Base-by-base conservation (phyloP, 2,888 invertebrate species). In the Hyalella azteca region DNA sequence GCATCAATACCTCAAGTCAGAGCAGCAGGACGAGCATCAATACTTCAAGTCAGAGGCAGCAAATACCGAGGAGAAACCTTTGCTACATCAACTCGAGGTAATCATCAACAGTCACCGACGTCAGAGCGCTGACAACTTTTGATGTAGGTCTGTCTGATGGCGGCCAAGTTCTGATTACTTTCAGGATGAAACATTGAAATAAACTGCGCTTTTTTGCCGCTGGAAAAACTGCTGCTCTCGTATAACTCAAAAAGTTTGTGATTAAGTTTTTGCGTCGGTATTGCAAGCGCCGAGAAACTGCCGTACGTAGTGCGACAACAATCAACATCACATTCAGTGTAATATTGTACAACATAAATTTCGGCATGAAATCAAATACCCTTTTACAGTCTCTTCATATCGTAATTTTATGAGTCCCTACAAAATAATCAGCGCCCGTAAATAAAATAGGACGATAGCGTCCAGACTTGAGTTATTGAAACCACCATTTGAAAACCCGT, bases 151-250 rank as follows among this genome's bases (percentile, higher is more conserved):
- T 60, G 60, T 60, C 36, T 60, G 60, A 60, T 60, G 60, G 60
- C 1, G 36, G 7, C 60, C 60, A 60, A 60, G 60, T 60, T 60
- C 36, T 7, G 60, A 60, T 60, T 60, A 60, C 60, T 60, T 36
- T 60, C 60, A 60, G 19, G 60, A 60, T 60, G 60, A 60, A 29
- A 60, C 60, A 60, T 60, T 36, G 60, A 60, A 60, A 60, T 60
- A 60, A 60, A 60, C 60, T 60, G 19, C 36, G 36, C 7, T 60
- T 60, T 60, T 36, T 60, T 29, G 36, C 29, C 13, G 19, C 26
- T 26, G 29, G 26, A 54, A 54, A 54, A 54, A 54, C 54, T 22
- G 11, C 54, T 54, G 11, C 54, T 54, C 60, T 60, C 32, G 60
- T 36, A 36, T 32, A 60, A 36, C 19, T 29, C 29, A 29, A 60